Conservation (phyloP, 2,888 invertebrate species). For the Mesorhabditis belari region DNA sequence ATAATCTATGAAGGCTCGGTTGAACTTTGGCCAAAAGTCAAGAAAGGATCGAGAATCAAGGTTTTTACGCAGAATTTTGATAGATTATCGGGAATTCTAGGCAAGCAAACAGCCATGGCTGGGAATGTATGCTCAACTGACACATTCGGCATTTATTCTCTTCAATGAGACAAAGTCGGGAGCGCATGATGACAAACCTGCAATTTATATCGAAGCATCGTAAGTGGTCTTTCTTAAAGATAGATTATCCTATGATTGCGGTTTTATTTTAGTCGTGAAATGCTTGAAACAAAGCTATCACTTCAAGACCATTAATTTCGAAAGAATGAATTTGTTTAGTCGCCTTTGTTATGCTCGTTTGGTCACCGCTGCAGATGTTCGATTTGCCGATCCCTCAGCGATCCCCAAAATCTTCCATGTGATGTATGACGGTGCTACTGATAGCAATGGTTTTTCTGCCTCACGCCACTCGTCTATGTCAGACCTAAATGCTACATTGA, state of each 20-base stretch:
- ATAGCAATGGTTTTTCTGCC: slow-evolving; percentile 64
- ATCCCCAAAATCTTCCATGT: slow-evolving; percentile 93
- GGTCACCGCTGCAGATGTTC: slow-evolving; percentile 97
- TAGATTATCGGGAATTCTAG: too few species aligned
- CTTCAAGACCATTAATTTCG: too few species aligned
- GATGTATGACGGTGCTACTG: slow-evolving; percentile 89
- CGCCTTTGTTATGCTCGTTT: slow-evolving; percentile 97
- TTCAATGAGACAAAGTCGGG: slow-evolving; percentile 3
- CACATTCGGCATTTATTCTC: slow-evolving; percentile 2
- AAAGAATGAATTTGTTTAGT: slow-evolving; percentile 64
- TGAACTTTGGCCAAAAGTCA: neutral
- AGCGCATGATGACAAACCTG: neutral
- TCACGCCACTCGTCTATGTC: slow-evolving; percentile 29
- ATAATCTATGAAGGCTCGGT: slow-evolving; percentile 9
- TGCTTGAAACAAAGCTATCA: too few species aligned
- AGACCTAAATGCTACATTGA: slow-evolving; percentile 10
- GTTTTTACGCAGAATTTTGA: too few species aligned
- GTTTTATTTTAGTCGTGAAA: too few species aligned
- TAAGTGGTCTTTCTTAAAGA: slow-evolving; percentile 1
- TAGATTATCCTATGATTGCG: too few species aligned
- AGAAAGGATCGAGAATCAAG: neutral
- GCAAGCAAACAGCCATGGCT: neutral
- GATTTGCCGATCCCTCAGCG: slow-evolving; percentile 95
- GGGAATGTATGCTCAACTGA: slow-evolving; percentile 2
- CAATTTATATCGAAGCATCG: slow-evolving; percentile 4